Conservation (phyloP, 92 coral and sea anemone genomes). For the Phymanthus crucifer region DNA sequence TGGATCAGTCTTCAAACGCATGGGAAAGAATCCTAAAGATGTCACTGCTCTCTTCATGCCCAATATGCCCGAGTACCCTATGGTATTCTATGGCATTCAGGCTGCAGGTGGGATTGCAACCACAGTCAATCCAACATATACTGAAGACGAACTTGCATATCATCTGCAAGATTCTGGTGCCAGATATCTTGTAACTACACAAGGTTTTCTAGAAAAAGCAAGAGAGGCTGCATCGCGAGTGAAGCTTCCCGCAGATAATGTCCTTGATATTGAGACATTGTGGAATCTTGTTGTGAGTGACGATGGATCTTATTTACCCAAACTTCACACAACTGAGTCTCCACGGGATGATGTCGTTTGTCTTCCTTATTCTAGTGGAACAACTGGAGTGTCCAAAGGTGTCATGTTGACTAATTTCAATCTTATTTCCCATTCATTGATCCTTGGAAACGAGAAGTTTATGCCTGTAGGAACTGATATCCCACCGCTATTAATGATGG, state of each 20-base stretch:
- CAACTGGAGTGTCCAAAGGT: constrained; percentile 89
- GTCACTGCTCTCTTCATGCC: constrained; percentile 44
- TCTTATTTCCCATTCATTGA: constrained; percentile 50
- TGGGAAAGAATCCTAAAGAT: constrained; percentile 42
- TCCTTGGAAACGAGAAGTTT: constrained; percentile 38
- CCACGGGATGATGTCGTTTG: constrained; percentile 59
- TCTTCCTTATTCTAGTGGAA: constrained; percentile 86
- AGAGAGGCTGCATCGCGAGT: constrained; percentile 65
- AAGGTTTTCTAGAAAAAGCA: constrained; percentile 52
- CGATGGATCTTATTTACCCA: constrained; percentile 66
- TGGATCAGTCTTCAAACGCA: constrained; percentile 52
- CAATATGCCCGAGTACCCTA: constrained; percentile 47
- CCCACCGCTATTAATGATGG: constrained; percentile 32
- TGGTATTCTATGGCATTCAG: constrained; percentile 35
- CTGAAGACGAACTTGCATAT: constrained; percentile 56
- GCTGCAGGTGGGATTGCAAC: constrained; percentile 65
- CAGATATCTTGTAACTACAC: constrained; percentile 53
- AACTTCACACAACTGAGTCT: constrained; percentile 41
- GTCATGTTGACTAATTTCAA: constrained; percentile 80
- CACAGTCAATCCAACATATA: constrained; percentile 56
- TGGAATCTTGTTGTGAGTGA: constrained; percentile 50
- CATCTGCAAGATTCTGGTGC: constrained; percentile 74
- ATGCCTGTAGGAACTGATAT: constrained; percentile 27
- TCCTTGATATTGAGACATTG: constrained; percentile 65
- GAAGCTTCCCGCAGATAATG: constrained; percentile 61